Base-by-base conservation (phyloP, 1,140 invertebrate species). In the Caenorhabditis briggsae region DNA sequence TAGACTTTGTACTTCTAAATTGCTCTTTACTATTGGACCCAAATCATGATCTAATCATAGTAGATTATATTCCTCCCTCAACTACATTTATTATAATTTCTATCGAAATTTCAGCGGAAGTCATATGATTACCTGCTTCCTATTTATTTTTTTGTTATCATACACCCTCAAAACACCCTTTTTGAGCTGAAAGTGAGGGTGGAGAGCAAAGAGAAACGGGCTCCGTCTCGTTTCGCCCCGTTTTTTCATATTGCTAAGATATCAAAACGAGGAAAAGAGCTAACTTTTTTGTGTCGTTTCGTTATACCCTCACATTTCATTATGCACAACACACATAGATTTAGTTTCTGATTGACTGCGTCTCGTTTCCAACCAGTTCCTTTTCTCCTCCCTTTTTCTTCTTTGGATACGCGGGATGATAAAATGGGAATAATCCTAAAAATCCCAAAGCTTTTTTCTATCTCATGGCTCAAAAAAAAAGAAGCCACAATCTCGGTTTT, bases 171-270 rank as follows among this genome's bases (percentile, higher is more conserved):
- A 61, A 61, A 61, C 59, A 61, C 59, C 59, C 59, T 61, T 61
- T 61, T 61, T 25, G 12, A 25, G 20, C 59, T 61, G 59, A 78
- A 78, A 78, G 70, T 46, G 70, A 78, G 70, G 70, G 70, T 78
- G 70, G 70, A 78, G 46, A 78, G 70, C 25, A 50, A 33, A 78
- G n/a, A 50, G 25, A 33, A 46, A 9, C 12, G 16, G 5, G 50
- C 46, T 50, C n/a, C 25, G 7, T 11, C n/a, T 20, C n/a, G 16
- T 58, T 8, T 58, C 11, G 9, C n/a, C 23, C n/a, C 14, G 8
- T 61, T 61, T 61, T 61, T 23, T 23, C 70, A 78, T 78, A 46
- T 78, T 78, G 70, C 70, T 78, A 48, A 78, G 70, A 78, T 78
- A 78, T 78, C 70, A 78, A 5, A 33, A 33, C 61, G 16, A 33